Conservation (phyloP, 2,797 vertebrate species). For the Myripristis murdjan region DNA sequence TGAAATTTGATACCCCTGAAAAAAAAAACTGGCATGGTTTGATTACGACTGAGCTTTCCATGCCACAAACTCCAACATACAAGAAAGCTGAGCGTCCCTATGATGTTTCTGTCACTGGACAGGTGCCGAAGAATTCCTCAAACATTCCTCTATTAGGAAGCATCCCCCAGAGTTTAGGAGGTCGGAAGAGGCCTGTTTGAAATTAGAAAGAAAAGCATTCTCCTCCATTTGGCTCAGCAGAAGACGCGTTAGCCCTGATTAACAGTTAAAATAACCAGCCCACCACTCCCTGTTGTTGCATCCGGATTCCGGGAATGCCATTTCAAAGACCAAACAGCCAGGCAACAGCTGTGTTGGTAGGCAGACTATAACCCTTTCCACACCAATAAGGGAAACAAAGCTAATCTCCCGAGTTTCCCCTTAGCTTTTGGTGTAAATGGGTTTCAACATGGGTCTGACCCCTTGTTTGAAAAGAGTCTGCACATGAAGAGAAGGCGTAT, state of each 20-base stretch:
- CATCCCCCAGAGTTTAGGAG: conserved; percentile 17
- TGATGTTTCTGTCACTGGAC: conserved; percentile 13
- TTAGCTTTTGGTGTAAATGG: conserved; percentile 42
- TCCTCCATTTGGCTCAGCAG: conserved; percentile 49
- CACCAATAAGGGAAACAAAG: conserved; percentile 39
- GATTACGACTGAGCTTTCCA: conserved; percentile 17
- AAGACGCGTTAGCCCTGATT: conserved; percentile 49
- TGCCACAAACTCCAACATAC: conserved; percentile 8
- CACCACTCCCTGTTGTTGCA: conserved; percentile 24
- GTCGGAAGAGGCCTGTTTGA: conserved; percentile 26
- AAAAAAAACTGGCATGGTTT: conserved; percentile 25
- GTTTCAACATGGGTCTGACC: conserved; percentile 33
- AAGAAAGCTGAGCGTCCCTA: conserved; percentile 22
- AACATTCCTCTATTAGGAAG: conserved; percentile 22
- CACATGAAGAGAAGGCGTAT: conserved; percentile 18
- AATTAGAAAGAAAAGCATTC: conserved; percentile 28
- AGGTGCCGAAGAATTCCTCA: conserved; percentile 37
- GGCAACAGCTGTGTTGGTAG: conserved; percentile 40
- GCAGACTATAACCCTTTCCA: conserved; percentile 43
- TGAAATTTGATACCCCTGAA: conserved; percentile 19
- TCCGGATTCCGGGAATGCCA: conserved; percentile 53
- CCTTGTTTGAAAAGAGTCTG: conserved; percentile 14
- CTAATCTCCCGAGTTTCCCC: conserved; percentile 26
- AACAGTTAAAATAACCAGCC: conserved; percentile 29
- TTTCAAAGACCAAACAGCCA: conserved; percentile 50